Conservation (phyloP, 2,797 vertebrate species). For the Gephyroberyx darwinii region DNA sequence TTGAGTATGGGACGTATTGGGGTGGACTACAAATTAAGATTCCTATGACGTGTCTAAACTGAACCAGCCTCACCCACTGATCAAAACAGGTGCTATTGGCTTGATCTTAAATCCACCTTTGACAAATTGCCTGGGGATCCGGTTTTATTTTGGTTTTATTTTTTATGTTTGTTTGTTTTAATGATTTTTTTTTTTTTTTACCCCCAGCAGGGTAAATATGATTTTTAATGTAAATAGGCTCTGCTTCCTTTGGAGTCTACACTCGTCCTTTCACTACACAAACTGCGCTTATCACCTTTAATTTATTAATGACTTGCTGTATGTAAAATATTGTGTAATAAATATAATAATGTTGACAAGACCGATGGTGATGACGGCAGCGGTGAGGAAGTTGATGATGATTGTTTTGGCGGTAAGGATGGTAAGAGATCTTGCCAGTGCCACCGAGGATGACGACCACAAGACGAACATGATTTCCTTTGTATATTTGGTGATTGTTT, state of each 20-base stretch:
- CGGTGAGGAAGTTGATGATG: constrained; percentile 62
- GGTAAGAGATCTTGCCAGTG: constrained; percentile 64
- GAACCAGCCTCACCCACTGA: constrained; percentile 57
- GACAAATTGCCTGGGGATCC: constrained; percentile 44
- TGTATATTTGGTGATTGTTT: constrained; percentile 99
- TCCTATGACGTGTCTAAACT: constrained; percentile 44
- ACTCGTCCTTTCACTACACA: constrained; percentile 73
- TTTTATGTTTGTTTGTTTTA: not conserved
- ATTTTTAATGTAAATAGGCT: constrained; percentile 76
- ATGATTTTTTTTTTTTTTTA: constrained; percentile 26
- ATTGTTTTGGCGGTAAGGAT: constrained; percentile 58
- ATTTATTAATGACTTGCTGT: constrained; percentile 88
- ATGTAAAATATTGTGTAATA: constrained; percentile 86
- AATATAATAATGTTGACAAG: constrained; percentile 77
- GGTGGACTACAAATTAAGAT: constrained; percentile 59
- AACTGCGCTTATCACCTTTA: constrained; percentile 84
- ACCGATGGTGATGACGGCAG: constrained; percentile 65
- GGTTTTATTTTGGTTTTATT: constrained; percentile 30
- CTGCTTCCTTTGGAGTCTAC: constrained; percentile 67
- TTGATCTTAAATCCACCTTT: constrained; percentile 69
- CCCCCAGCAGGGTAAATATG: constrained; percentile 65
- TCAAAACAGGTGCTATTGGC: constrained; percentile 74
- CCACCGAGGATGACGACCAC: constrained; percentile 71
- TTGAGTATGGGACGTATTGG: constrained; percentile 41
- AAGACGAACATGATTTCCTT: constrained; percentile 89